Evolutionary conservation across 2,797 vertebrate species (phyloP).

Genomic region (Poeciliopsis paucimaculata): DNA sequence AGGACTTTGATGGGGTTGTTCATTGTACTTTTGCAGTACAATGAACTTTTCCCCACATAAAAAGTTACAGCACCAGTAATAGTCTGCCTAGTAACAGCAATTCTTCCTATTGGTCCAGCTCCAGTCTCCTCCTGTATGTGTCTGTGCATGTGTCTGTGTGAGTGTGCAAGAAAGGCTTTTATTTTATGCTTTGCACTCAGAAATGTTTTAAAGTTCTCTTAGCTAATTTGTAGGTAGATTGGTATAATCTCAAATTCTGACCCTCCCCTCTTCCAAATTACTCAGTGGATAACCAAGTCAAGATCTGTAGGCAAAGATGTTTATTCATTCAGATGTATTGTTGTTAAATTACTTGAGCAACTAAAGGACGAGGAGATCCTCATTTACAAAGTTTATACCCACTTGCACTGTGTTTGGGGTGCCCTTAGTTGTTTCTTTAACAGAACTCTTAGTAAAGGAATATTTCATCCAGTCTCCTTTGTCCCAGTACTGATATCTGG

Average conservation of each 20-base stretch:
- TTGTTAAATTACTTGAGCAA: background rate
- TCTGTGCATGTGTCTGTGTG: conserved; percentile 42
- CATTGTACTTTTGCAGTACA: conserved; percentile 50
- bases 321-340: background rate
- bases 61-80: conserved; percentile 71
- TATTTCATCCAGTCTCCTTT: background rate
- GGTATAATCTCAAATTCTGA: background rate
- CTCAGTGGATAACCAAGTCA: background rate
- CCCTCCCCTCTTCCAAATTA: background rate
- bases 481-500: background rate
- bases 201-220: background rate
- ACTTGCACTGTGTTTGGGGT: background rate
- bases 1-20: conserved; percentile 43
- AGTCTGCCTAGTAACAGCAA: conserved; percentile 93
- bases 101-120: conserved; percentile 86
- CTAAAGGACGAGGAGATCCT: background rate
- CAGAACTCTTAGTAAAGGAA: background rate
- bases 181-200: conserved; percentile 27
- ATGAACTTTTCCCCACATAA: conserved; percentile 65
- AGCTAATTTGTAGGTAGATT: background rate
- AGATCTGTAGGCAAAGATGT: background rate
- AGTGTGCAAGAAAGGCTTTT: conserved; percentile 28
- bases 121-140: conserved; percentile 81
- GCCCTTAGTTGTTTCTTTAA: background rate
- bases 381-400: background rate